phyloP scores from a whole-genome alignment of 2,113 vertebrate genomes.

The Cranoglanis bouderius region DNA sequence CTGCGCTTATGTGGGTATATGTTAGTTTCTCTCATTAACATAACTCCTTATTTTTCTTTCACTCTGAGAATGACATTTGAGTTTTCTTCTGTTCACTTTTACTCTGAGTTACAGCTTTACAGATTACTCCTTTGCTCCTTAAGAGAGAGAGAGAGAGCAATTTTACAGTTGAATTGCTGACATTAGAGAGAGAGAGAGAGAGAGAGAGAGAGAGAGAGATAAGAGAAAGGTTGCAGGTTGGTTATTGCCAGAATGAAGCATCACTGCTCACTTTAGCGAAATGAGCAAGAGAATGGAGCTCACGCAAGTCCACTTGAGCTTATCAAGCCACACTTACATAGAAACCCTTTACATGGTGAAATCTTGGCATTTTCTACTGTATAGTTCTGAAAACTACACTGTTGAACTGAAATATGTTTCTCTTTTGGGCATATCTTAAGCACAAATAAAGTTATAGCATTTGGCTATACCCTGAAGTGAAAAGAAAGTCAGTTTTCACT shows the following conservation, averaged over 20 bases:
- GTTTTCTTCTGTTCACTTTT: background rate
- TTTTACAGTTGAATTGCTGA: slow-evolving; percentile 5
- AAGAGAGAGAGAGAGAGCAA: slow-evolving; percentile 7
- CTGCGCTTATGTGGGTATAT: too few relatives aligned
- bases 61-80: background rate
- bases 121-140: background rate
- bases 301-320: background rate
- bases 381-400: background rate
- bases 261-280: background rate
- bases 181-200: background rate
- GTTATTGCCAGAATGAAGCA: background rate
- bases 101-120: background rate
- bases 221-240: background rate
- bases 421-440: background rate
- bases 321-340: background rate
- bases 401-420: background rate
- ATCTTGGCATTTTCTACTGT: background rate
- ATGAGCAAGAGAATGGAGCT: slow-evolving; percentile 10
- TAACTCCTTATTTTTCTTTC: background rate
- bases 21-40: background rate
- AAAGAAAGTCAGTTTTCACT: background rate
- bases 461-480: background rate
- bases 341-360: background rate
- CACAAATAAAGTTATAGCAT: background rate
- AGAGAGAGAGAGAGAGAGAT: slow-evolving; percentile 3